Conservation (phyloP, 1,140 invertebrate genomes). For the Nephotettix cincticeps region DNA sequence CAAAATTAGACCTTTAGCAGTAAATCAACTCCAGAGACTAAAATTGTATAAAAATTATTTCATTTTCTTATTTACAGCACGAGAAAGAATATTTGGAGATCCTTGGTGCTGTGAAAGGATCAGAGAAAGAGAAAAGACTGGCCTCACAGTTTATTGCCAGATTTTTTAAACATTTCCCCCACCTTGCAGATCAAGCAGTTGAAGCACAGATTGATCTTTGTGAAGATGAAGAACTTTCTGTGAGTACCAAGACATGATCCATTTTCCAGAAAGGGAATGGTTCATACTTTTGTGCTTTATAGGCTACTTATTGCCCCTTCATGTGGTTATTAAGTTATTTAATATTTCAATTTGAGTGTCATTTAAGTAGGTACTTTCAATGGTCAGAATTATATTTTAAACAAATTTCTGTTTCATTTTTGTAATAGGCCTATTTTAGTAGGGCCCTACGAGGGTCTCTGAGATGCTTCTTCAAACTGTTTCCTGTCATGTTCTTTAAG, state of each 20-base stretch:
- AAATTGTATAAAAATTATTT: slow-evolving; percentile 35
- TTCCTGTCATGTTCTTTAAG: no score
- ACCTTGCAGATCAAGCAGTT: slow-evolving; percentile 78
- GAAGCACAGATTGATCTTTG: slow-evolving; percentile 93
- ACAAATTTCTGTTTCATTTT: no score
- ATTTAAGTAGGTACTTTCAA: no score
- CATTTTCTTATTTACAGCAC: slow-evolving; percentile 65
- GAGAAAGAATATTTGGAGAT: slow-evolving; percentile 86
- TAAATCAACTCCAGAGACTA: not conserved
- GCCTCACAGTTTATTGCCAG: slow-evolving; percentile 94
- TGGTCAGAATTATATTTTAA: no score
- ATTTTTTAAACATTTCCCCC: slow-evolving; percentile 92
- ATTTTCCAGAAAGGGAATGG: no score
- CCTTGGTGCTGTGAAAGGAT: slow-evolving; percentile 79
- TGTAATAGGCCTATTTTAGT: no score
- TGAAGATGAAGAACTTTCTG: slow-evolving; percentile 91
- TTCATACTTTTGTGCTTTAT: no score
- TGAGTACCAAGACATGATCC: slow-evolving; percentile 53
- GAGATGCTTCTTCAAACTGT: no score
- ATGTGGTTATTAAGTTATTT: no score
- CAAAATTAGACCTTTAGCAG: not conserved
- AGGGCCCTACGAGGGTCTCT: no score
- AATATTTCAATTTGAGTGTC: no score
- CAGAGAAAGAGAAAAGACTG: slow-evolving; percentile 85
- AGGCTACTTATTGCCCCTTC: no score